Evolutionary conservation across 2,113 vertebrate species (phyloP).

Genomic region (Lepidothrix coronata): DNA sequence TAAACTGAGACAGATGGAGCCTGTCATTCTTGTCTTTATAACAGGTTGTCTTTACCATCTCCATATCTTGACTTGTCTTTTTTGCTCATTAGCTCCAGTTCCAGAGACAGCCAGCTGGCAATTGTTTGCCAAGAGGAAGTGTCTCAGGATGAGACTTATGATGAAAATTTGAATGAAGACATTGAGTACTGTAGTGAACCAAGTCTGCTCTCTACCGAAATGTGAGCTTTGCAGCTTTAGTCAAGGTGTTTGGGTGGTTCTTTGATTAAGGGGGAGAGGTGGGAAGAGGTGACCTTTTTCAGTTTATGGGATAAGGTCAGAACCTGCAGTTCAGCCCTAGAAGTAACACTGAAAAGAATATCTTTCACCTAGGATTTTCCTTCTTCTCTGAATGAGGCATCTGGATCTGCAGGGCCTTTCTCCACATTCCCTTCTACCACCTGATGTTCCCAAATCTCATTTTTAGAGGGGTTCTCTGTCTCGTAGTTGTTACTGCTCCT

Average conservation of each 20-base stretch:
- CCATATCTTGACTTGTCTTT: slow-evolving; percentile 28
- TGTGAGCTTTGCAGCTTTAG: slow-evolving; percentile 76
- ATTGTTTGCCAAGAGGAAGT: slow-evolving; percentile 86
- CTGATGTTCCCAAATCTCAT: not conserved
- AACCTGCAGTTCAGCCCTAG: not conserved
- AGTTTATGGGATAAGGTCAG: not conserved
- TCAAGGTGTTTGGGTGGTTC: slow-evolving; percentile 12
- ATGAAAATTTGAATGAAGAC: slow-evolving; percentile 81
- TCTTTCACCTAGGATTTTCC: not conserved
- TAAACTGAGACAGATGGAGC: slow-evolving; percentile 37
- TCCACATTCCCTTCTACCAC: not conserved
- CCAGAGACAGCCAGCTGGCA: slow-evolving; percentile 87
- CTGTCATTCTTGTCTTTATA: slow-evolving; percentile 45
- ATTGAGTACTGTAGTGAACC: slow-evolving; percentile 84
- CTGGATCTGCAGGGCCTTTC: not conserved
- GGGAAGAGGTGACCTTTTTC: not conserved
- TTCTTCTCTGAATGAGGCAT: not conserved
- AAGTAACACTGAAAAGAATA: not conserved
- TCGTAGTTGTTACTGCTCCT: not conserved
- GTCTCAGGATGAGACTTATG: slow-evolving; percentile 84
- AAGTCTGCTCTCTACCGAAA: slow-evolving; percentile 88
- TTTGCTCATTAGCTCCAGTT: slow-evolving; percentile 83
- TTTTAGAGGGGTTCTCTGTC: not conserved
- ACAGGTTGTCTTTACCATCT: slow-evolving; percentile 34
- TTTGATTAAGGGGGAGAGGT: slow-evolving; percentile 1